These are phyloP conservation scores for Sphaeramia orbicularis DNA, from an alignment of 2,797 vertebrate species.

Conservation along the genomic window DNA sequence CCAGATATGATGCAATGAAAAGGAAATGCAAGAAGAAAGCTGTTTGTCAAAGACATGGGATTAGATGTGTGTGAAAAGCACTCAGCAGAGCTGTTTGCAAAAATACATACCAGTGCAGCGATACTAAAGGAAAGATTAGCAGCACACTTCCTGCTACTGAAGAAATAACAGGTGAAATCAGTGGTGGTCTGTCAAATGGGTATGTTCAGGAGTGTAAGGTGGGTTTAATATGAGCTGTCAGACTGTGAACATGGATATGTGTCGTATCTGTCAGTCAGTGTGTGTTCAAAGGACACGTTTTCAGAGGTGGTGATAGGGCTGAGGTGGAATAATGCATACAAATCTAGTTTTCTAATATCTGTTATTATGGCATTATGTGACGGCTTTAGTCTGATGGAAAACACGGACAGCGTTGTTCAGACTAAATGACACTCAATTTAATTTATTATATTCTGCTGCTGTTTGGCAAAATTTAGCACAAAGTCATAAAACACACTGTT, in stretches of 20 bases:
- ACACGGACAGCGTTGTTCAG: background rate
- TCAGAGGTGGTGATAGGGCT: background rate
- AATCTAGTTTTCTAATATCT: background rate
- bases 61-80: conserved; percentile 53
- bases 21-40: conserved; percentile 42
- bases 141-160: conserved; percentile 1
- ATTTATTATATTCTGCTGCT: background rate
- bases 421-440: background rate
- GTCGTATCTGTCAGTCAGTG: background rate
- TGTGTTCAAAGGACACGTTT: background rate
- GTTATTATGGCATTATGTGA: background rate
- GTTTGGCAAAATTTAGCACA: background rate
- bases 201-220: background rate
- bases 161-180: conserved; percentile 14
- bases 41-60: conserved; percentile 68
- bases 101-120: conserved; percentile 24
- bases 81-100: conserved; percentile 13
- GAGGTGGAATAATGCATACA: background rate
- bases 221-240: conserved; percentile 3
- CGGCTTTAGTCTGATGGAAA: background rate
- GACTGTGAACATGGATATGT: conserved; percentile 3
- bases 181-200: conserved; percentile 7
- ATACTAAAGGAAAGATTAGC: conserved; percentile 8
- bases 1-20: conserved; percentile 44
- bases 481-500: too few species aligned